A percentile compares a stretch with the other conserved stretches of the same genome.
Evolutionary conservation across 1,140 invertebrate genomes (phyloP).

Genomic region (Drosophila baimaii): DNA sequence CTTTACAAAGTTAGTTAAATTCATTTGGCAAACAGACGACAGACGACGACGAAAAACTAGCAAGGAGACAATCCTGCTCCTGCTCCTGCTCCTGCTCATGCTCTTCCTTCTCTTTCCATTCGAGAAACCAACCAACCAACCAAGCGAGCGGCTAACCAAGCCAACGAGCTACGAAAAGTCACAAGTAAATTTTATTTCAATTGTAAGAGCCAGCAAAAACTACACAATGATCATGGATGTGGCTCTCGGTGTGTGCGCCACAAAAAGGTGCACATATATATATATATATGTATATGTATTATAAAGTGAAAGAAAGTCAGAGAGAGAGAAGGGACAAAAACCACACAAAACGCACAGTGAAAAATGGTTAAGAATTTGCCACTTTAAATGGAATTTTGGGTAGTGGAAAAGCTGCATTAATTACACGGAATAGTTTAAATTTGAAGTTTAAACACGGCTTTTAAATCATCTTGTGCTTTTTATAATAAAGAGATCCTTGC

Average conservation of each 20-base stretch:
- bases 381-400: no score
- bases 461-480: no score
- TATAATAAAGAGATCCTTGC: no score
- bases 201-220: slow-evolving; percentile 79
- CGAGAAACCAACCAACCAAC: slow-evolving; percentile 29
- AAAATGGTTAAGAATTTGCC: not conserved
- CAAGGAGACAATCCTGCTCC: slow-evolving; percentile 38
- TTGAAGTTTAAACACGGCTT: no score
- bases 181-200: slow-evolving; percentile 83
- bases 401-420: no score
- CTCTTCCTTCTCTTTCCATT: slow-evolving; percentile 1
- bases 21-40: slow-evolving; percentile 80
- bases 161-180: slow-evolving; percentile 75
- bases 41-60: slow-evolving; percentile 53
- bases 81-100: not conserved
- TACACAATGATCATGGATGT: slow-evolving; percentile 49
- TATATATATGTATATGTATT: slow-evolving; percentile 29
- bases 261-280: slow-evolving; percentile 43
- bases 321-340: slow-evolving; percentile 1
- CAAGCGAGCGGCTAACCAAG: slow-evolving; percentile 57
- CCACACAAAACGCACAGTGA: slow-evolving; percentile 27
- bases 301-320: slow-evolving; percentile 5
- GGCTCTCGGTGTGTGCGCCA: slow-evolving; percentile 13
- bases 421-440: not conserved
- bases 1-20: slow-evolving; percentile 83